phyloP scores from a whole-genome alignment of 1,140 invertebrate species.

The Acyrthosiphon pisum region DNA sequence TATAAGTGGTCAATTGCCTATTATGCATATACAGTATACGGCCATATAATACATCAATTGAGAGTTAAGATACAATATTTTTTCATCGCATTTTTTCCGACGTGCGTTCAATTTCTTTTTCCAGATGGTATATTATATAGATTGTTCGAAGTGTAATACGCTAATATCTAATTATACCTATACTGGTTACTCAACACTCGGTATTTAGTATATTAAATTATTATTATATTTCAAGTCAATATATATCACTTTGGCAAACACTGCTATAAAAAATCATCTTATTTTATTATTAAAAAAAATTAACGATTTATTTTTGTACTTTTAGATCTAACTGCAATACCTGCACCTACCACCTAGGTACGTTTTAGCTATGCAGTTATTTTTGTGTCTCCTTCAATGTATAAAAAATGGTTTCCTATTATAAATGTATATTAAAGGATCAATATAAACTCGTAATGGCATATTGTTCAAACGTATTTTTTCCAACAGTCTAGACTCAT shows the following conservation, averaged over 20 bases:
- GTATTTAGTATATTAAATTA: not conserved
- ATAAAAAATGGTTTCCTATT: too few species aligned
- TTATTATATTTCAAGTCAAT: not conserved
- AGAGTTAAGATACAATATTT: not conserved
- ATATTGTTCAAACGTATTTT: not conserved
- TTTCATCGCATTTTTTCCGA: not conserved
- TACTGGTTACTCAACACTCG: too few species aligned
- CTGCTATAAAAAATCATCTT: not conserved
- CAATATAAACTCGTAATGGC: not conserved
- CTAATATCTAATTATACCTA: not conserved
- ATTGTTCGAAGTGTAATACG: too few species aligned
- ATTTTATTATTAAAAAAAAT: too few species aligned
- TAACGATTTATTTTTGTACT: too few species aligned
- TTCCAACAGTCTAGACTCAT: not conserved
- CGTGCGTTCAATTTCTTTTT: not conserved
- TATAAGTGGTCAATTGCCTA: not conserved
- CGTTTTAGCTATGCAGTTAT: not conserved
- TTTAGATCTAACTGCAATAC: too few species aligned
- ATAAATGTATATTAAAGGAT: not conserved
- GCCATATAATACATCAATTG: not conserved
- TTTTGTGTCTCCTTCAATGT: not conserved
- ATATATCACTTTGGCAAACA: not conserved
- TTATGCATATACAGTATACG: not conserved
- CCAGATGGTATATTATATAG: too few species aligned
- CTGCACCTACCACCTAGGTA: too few species aligned